Evolutionary conservation across 2,113 vertebrate genomes (phyloP), one percentile per base, ranked within the genome.

Genomic region (Aythya baeri): DNA sequence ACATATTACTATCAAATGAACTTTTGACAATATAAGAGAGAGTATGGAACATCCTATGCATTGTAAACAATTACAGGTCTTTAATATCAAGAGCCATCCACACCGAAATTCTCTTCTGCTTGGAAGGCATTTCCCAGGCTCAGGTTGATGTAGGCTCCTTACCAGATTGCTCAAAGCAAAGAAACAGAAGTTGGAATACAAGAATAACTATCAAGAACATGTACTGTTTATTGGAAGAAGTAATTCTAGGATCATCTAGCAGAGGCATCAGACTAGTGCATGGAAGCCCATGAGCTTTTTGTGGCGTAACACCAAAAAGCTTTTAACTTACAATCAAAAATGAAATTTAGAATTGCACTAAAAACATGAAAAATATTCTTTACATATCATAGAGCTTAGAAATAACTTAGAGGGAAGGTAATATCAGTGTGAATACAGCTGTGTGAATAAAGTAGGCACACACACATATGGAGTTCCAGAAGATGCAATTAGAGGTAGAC

Each of bases 151-250:
- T 0, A 71, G 63, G 26, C 29, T 85, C 54, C 70, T 89, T 76
- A 85, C 72, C 58, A 57, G 66, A 54, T 29, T 66, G 63, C 87
- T 91, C 44, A 83, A 73, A 96, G 89, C n/a, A 71, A 88, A 90
- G 58, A 57, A 68, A 38, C 49, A 70, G 38, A 14, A 75, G 52
- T 74, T 2, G 3, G 52, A 72, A 74, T 67, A 31, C 17, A 26
- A 79, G 81, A 91, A 91, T 61, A 86, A 91, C 84, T 72, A 82
- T 20, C 58, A 79, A 65, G 73, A 92, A 89, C 91, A 86, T 91
- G 80, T 57, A 81, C 49, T 63, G 54, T 32, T 94, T 41, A 79
- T 61, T 82, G 66, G 78, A 86, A 86, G 34, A 71, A 20, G 62
- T 78, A 34, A 72, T 38, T 70, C 57, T 38, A 36, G 32, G 49